Percentiles rank a stretch among this genome's conserved stretches.
phyloP scores from a whole-genome alignment of 1,140 invertebrate species.

The Apis florea region DNA sequence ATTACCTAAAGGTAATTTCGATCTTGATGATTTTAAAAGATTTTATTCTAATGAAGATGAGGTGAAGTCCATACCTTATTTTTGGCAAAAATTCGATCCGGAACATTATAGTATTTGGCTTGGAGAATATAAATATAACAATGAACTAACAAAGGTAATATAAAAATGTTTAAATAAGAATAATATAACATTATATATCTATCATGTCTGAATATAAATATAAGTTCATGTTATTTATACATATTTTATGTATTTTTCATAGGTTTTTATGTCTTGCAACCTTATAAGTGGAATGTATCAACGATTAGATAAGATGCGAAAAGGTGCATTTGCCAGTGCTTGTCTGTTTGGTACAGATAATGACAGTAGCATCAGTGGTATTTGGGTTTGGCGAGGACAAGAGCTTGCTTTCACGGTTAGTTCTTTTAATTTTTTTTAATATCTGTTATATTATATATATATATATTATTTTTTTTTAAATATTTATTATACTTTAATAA shows the following conservation, averaged over 20 bases:
- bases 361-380: constrained; percentile 95
- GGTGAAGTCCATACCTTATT: constrained; percentile 96
- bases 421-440: not conserved
- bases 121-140: constrained; percentile 97
- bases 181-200: not conserved
- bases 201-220: not conserved
- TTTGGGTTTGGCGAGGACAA: constrained; percentile 98
- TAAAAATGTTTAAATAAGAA: not conserved
- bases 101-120: constrained; percentile 99
- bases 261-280: constrained; percentile 81
- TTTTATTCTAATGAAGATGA: constrained; percentile 98
- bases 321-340: constrained; percentile 96
- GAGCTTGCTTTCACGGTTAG: constrained; percentile 93
- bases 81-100: constrained; percentile 99
- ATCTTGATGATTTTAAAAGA: constrained; percentile 98
- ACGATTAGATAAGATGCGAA: constrained; percentile 98
- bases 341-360: constrained; percentile 96
- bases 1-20: constrained; percentile 94
- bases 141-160: constrained; percentile 92
- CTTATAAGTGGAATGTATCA: constrained; percentile 93
- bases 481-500: not conserved
- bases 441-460: not conserved
- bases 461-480: not conserved
- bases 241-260: constrained; percentile 43
- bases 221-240: not conserved